phyloP scores from a whole-genome alignment of 2,888 invertebrate species.

The Altica lythri region DNA sequence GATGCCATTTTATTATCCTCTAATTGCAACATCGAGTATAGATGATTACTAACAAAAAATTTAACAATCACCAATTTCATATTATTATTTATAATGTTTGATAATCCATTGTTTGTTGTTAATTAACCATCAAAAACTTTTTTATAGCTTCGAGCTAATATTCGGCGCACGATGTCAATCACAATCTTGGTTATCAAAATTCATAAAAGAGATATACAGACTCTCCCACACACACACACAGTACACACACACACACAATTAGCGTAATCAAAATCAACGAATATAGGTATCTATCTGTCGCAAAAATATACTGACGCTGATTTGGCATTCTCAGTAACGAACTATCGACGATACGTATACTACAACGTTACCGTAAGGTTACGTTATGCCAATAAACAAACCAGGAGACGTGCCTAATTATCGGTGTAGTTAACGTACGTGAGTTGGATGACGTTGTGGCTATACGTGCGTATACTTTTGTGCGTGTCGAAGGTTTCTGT shows the following conservation, averaged over 20 bases:
- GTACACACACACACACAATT: too few relatives aligned
- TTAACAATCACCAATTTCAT: too few relatives aligned
- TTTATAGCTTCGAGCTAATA: background rate
- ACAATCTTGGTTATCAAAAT: slow-evolving; percentile 6
- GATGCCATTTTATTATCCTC: too few relatives aligned
- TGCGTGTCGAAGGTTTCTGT: too few relatives aligned
- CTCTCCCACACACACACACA: too few relatives aligned
- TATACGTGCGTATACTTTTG: slow-evolving; percentile 6
- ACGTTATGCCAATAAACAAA: slow-evolving; percentile 34
- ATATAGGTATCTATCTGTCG: slow-evolving; percentile 3
- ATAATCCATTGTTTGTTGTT: too few relatives aligned
- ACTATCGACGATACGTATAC: slow-evolving; percentile 11
- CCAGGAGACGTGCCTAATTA: slow-evolving; percentile 33
- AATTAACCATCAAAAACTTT: background rate
- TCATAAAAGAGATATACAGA: slow-evolving; percentile 3
- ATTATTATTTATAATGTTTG: too few relatives aligned
- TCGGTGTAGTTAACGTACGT: slow-evolving; percentile 32
- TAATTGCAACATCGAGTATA: too few relatives aligned
- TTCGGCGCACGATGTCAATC: slow-evolving; percentile 9
- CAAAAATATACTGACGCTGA: slow-evolving; percentile 8
- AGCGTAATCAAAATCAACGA: slow-evolving; percentile 3
- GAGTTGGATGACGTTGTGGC: slow-evolving; percentile 20
- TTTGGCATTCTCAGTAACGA: slow-evolving; percentile 29
- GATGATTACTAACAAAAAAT: too few relatives aligned
- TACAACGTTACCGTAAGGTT: slow-evolving; percentile 19